Evolutionary conservation across 2,113 vertebrate species (phyloP).

Genomic region (Hemiscyllium ocellatum): DNA sequence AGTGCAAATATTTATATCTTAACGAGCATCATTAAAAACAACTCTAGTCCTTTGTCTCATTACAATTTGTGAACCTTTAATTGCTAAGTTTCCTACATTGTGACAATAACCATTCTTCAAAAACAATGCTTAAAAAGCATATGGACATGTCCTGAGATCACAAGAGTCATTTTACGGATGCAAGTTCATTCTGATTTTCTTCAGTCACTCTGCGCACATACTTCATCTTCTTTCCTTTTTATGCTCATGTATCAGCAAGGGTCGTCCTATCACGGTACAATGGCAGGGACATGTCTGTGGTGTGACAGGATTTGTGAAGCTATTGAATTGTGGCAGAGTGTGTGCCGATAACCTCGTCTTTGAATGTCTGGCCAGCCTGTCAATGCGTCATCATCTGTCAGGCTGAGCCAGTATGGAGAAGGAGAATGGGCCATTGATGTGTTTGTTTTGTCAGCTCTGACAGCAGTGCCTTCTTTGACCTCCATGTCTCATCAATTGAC

Average conservation of each 20-base stretch:
- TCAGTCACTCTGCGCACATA: background rate
- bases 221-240: background rate
- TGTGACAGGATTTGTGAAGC: constrained; percentile 7
- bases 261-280: background rate
- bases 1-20: background rate
- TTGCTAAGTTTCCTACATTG: background rate
- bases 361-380: constrained; percentile 30
- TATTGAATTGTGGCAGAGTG: constrained; percentile 12
- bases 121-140: background rate
- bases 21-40: background rate
- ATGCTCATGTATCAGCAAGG: background rate
- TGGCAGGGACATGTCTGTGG: constrained; percentile 17
- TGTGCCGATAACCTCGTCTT: constrained; percentile 25
- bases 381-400: constrained; percentile 41
- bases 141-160: background rate
- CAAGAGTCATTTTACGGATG: background rate
- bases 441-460: constrained; percentile 38
- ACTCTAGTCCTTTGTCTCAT: background rate
- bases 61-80: background rate
- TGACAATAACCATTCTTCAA: background rate
- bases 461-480: constrained; percentile 27
- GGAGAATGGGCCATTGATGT: constrained; percentile 37
- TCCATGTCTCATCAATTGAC: constrained; percentile 36
- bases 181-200: background rate
- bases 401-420: constrained; percentile 20